phyloP scores from a whole-genome alignment of 1,140 invertebrate species.

The Samia ricini region DNA sequence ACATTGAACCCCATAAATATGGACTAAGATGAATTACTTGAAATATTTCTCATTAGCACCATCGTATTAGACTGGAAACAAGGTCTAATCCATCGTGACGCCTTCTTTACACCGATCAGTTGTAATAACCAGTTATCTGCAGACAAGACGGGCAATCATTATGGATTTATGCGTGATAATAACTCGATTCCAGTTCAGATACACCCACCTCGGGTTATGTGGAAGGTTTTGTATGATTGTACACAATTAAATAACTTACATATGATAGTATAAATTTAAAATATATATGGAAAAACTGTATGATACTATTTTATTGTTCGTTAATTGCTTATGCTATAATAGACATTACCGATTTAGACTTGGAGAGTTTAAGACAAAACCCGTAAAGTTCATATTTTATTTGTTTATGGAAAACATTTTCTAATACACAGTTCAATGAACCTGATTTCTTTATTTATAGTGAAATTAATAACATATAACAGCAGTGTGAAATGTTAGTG shows the following conservation, averaged over 20 bases:
- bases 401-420: too few relatives aligned
- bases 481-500: too few relatives aligned
- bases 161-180: constrained; percentile 47
- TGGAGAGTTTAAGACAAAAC: too few relatives aligned
- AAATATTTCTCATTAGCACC: background rate
- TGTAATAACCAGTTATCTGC: constrained; percentile 35
- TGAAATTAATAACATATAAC: too few relatives aligned
- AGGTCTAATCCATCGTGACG: constrained; percentile 30
- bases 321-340: background rate
- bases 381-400: too few relatives aligned
- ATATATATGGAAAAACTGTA: background rate
- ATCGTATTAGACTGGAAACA: constrained; percentile 33
- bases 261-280: background rate
- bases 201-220: constrained; percentile 24
- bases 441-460: too few relatives aligned
- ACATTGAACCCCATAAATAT: too few relatives aligned
- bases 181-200: constrained; percentile 21
- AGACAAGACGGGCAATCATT: constrained; percentile 34
- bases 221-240: background rate
- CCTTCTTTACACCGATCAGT: constrained; percentile 38
- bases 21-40: background rate
- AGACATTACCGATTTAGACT: too few relatives aligned
- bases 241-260: background rate
- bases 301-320: background rate
- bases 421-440: too few relatives aligned